phyloP scores from a whole-genome alignment of 2,888 invertebrate genomes.

The Calliopum simillimum region DNA sequence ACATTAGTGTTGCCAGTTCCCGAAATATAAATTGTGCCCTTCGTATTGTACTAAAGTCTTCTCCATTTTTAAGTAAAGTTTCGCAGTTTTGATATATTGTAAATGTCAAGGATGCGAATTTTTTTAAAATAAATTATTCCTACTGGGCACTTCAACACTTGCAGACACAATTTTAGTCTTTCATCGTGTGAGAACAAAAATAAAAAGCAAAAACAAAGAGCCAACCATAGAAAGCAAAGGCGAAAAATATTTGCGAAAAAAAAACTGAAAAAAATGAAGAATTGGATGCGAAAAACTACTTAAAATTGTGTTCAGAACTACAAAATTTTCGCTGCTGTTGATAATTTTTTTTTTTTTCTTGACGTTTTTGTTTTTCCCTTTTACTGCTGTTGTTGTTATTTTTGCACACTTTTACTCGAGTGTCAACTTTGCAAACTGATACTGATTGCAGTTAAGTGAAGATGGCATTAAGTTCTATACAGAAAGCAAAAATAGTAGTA shows the following conservation, averaged over 20 bases:
- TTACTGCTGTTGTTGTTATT: slow-evolving; percentile 1
- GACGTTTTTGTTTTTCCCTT: background rate
- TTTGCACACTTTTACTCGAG: background rate
- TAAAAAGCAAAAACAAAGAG: slow-evolving; percentile 11
- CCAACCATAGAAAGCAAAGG: slow-evolving; percentile 16
- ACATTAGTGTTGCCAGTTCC: too few relatives aligned
- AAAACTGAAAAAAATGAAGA: slow-evolving; percentile 16
- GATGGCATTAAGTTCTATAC: slow-evolving; percentile 33
- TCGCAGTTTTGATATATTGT: too few relatives aligned
- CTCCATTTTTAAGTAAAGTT: too few relatives aligned
- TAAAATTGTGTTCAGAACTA: slow-evolving; percentile 29
- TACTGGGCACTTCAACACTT: background rate
- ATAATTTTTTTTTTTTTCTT: slow-evolving; percentile 23
- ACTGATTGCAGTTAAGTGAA: slow-evolving; percentile 36
- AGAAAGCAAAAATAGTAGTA: slow-evolving; percentile 27
- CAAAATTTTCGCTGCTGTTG: slow-evolving; percentile 12
- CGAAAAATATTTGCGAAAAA: slow-evolving; percentile 19
- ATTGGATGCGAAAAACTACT: slow-evolving; percentile 34
- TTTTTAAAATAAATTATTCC: too few relatives aligned
- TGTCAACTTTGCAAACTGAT: slow-evolving; percentile 37
- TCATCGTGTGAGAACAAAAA: slow-evolving; percentile 20
- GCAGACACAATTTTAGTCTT: slow-evolving; percentile 8
- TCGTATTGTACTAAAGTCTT: too few relatives aligned
- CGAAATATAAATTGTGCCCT: too few relatives aligned
- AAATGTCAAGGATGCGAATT: too few relatives aligned